A percentile compares a stretch with the other conserved stretches of the same genome.
Conservation (phyloP, 2,797 vertebrate species). For the Adelosebastes latens region DNA sequence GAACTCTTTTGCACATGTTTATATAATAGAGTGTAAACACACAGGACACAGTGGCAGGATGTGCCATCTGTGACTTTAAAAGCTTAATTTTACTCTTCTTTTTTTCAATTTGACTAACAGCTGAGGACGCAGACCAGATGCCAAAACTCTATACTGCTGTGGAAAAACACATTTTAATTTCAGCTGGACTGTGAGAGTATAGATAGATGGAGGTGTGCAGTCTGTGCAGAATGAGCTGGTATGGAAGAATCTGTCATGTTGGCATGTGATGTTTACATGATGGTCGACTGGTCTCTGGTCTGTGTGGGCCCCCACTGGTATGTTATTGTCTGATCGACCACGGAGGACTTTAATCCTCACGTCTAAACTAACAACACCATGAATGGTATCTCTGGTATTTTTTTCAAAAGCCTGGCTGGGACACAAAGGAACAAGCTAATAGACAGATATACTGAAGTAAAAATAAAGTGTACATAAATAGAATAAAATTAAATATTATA, state of each 20-base stretch:
- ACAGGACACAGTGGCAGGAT: background rate
- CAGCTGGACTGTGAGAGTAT: background rate
- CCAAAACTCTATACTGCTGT: background rate
- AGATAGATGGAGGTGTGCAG: background rate
- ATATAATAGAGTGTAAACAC: constrained; percentile 22
- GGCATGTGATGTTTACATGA: constrained; percentile 57
- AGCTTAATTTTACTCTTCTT: background rate
- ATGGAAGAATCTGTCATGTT: constrained; percentile 31
- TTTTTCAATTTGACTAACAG: background rate
- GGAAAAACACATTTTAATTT: background rate
- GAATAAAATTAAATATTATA: background rate
- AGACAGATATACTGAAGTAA: too few species aligned
- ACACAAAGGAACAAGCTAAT: background rate
- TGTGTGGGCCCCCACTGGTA: constrained; percentile 26
- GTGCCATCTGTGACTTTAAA: background rate
- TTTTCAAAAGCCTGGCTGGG: constrained; percentile 4
- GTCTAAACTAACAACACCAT: constrained; percentile 42
- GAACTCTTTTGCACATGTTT: background rate
- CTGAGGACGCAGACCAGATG: background rate
- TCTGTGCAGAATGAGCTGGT: constrained; percentile 11
- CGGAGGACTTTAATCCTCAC: constrained; percentile 30
- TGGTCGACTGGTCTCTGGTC: background rate
- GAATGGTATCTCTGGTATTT: constrained; percentile 40
- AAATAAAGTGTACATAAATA: background rate
- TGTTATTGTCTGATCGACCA: constrained; percentile 55